Percentiles rank a stretch among this genome's conserved stretches.
Evolutionary conservation across 2,888 invertebrate species (phyloP).

Genomic region (Cosmia pyralina): DNA sequence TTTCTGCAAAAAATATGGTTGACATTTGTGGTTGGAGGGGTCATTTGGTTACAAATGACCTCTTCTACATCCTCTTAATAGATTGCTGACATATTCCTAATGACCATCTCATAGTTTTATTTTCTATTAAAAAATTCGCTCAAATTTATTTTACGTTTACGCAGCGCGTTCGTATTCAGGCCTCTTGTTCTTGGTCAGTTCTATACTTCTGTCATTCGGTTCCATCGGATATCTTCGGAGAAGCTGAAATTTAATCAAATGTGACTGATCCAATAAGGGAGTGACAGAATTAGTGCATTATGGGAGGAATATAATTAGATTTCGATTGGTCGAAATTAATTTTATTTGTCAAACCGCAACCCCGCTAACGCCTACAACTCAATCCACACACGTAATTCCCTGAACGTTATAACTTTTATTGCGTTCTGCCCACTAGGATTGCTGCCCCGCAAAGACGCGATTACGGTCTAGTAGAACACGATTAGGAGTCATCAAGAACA

Average conservation of each 20-base stretch:
- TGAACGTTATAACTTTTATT: conserved; percentile 50
- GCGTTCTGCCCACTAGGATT: conserved; percentile 29
- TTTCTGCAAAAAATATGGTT: too few relatives aligned
- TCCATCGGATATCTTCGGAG: neutral
- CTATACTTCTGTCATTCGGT: neutral
- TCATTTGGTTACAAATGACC: too few relatives aligned
- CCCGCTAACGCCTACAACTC: conserved; percentile 14
- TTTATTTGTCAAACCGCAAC: neutral
- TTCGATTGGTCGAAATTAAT: neutral
- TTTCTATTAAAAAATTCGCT: too few relatives aligned
- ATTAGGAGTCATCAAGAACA: conserved; percentile 2
- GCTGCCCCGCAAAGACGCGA: conserved; percentile 15
- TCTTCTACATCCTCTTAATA: too few relatives aligned
- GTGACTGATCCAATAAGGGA: neutral
- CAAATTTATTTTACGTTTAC: too few relatives aligned
- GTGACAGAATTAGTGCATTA: neutral
- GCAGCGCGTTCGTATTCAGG: too few relatives aligned
- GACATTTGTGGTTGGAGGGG: too few relatives aligned
- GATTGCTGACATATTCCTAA: too few relatives aligned
- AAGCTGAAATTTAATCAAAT: neutral
- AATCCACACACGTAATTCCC: conserved; percentile 11
- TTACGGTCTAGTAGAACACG: conserved; percentile 6
- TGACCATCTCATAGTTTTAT: too few relatives aligned
- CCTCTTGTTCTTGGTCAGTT: neutral
- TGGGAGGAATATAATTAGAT: neutral